Conservation (phyloP, 2,797 vertebrate genomes). For the Cirrhinus mrigala region DNA sequence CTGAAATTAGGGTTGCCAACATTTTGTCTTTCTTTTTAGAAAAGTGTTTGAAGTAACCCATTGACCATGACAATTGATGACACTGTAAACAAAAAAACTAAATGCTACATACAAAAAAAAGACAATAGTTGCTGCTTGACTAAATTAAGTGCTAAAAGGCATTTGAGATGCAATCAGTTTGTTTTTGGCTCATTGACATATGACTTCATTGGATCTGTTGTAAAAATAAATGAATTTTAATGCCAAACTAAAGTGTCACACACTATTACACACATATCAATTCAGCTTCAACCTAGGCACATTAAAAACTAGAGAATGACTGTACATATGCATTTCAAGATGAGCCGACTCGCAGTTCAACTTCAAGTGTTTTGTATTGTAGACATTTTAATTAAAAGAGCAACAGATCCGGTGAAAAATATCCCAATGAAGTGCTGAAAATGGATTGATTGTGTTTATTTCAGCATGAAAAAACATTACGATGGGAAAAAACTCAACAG, state of each 20-base stretch:
- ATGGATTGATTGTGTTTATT: slow-evolving; percentile 3
- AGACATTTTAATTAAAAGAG: slow-evolving; percentile 1
- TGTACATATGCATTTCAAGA: neutral
- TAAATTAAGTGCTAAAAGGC: neutral
- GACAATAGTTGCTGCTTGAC: neutral
- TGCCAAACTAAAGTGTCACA: slow-evolving; percentile 7
- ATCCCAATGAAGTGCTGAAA: neutral
- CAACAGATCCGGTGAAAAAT: neutral
- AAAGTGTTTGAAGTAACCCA: neutral
- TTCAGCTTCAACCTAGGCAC: neutral
- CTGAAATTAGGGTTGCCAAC: neutral
- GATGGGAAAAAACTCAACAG: neutral
- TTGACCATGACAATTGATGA: neutral
- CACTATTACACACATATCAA: slow-evolving; percentile 3
- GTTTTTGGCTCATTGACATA: neutral
- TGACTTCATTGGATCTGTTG: slow-evolving; percentile 1
- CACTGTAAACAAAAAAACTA: neutral
- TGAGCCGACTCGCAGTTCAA: neutral
- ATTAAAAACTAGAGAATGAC: slow-evolving; percentile 20
- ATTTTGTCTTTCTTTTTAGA: neutral
- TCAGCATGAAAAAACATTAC: slow-evolving; percentile 18
- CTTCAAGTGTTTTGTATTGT: slow-evolving; percentile 9
- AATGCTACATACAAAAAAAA: neutral
- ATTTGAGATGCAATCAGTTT: slow-evolving; percentile 14
- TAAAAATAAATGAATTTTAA: slow-evolving; percentile 8